Evolutionary conservation across 2,888 invertebrate genomes (phyloP).

Genomic region (Drosophila formosana): DNA sequence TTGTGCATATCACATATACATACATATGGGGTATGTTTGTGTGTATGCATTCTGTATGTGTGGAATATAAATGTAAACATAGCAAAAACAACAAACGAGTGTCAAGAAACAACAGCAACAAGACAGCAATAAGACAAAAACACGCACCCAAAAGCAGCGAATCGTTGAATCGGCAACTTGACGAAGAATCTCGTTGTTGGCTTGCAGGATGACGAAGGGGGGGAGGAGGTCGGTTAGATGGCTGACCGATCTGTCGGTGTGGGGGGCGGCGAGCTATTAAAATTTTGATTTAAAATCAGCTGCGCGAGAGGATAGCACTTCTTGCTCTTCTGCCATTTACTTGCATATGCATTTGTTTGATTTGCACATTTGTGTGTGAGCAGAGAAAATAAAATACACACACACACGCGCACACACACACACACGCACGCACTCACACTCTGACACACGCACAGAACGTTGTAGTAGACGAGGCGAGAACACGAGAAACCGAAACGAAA

Average conservation of each 20-base stretch:
- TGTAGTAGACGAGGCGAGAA: constrained; percentile 16
- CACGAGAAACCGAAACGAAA: constrained; percentile 39
- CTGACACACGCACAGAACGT: constrained; percentile 8
- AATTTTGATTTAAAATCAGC: constrained; percentile 51
- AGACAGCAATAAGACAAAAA: constrained; percentile 23
- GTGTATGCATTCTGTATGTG: constrained; percentile 20
- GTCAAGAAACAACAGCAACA: constrained; percentile 36
- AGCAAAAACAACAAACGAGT: constrained; percentile 59
- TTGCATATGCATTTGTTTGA: constrained; percentile 55
- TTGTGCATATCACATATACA: constrained; percentile 10
- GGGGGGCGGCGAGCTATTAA: constrained; percentile 33
- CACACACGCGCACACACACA: constrained; percentile 27
- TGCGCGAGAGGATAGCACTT: constrained; percentile 47
- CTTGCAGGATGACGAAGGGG: constrained; percentile 3
- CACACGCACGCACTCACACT: constrained; percentile 25
- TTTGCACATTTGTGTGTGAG: constrained; percentile 34
- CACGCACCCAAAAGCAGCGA: constrained; percentile 69
- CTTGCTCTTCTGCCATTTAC: constrained; percentile 43
- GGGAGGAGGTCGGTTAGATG: constrained; percentile 6
- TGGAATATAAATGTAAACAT: constrained; percentile 56
- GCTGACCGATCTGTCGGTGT: constrained; percentile 3
- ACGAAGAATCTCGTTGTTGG: constrained; percentile 46
- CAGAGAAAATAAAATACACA: constrained; percentile 14
- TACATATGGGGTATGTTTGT: constrained; percentile 7
- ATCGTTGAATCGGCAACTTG: constrained; percentile 42